Evolutionary conservation across 2,113 vertebrate species (phyloP).

Genomic region (Myocastor coypus): DNA sequence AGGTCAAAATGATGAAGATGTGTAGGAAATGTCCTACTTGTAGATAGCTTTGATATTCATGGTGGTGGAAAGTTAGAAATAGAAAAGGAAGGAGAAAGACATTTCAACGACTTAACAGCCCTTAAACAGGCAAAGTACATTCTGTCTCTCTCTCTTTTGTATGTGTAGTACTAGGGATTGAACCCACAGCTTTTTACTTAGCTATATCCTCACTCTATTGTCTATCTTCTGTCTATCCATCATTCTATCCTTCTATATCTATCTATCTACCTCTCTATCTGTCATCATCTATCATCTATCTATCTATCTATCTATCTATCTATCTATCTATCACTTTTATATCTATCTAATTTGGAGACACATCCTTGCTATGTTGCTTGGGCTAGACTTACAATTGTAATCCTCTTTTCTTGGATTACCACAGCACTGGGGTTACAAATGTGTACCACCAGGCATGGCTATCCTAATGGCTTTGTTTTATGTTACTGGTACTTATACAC

Average conservation of each 20-base stretch:
- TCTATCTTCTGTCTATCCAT: background rate
- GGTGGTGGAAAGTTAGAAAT: background rate
- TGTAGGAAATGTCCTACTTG: slow-evolving; percentile 15
- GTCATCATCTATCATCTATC: too few species aligned
- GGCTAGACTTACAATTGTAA: background rate
- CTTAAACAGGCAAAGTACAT: background rate
- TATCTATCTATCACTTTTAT: too few species aligned
- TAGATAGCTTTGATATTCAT: background rate
- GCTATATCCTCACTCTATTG: background rate
- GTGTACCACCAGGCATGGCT: background rate
- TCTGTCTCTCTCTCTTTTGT: background rate
- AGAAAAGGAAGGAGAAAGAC: background rate
- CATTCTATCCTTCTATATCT: too few species aligned
- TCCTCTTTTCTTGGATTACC: background rate
- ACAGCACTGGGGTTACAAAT: background rate
- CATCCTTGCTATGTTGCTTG: background rate
- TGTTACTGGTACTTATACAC: background rate
- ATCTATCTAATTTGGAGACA: background rate
- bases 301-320: too few species aligned
- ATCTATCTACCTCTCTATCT: too few species aligned
- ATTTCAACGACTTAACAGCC: background rate
- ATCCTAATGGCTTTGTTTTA: background rate
- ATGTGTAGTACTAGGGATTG: background rate
- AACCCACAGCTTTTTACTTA: background rate
- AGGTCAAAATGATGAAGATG: slow-evolving; percentile 24